Base-by-base conservation (phyloP, 2,888 invertebrate genomes). In the Bruchidius siliquastri region DNA sequence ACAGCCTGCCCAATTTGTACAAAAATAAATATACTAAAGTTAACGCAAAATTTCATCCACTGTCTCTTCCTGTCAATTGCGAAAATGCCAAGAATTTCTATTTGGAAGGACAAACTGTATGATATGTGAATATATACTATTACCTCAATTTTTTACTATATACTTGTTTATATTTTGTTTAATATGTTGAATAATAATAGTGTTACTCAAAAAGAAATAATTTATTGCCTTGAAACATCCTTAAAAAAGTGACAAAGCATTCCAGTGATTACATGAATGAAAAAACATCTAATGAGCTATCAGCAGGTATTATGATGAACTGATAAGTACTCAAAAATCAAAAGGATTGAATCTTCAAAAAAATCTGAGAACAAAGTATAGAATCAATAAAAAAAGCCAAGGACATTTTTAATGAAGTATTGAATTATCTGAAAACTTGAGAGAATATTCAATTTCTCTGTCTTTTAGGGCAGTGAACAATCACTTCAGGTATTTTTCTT, bases 381-480 rank as follows among this genome's bases (percentile, higher is more conserved):
- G n/a, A n/a, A n/a, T n/a, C n/a, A n/a, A n/a, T n/a, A n/a, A n/a
- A n/a, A n/a, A n/a, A n/a, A n/a, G n/a, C n/a, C n/a, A n/a, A n/a
- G n/a, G n/a, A n/a, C n/a, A n/a, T n/a, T n/a, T n/a, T n/a, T n/a
- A n/a, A n/a, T 30, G 30, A 30, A 30, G 8, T 49, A 13, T 26
- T 26, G 49, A 49, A 49, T 13, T 13, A 49, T 18, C 8, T 8
- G 18, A 13, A 49, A 49, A 49, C 3, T 1, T 13, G 49, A 8
- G 1, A 13, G 18, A 49, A 49, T 49, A 49, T 49, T 49, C 18
- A 49, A 13, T 13, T 13, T 49, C 49, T 49, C 18, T 22, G 69
- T 68, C 73, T 73, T 67, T 75, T 75, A 30, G 70, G 73, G 22
- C 73, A 69, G 22, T 75, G 75, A 26, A 73, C 26, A 21, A 73